Evolutionary conservation across 2,113 vertebrate genomes (phyloP).

Genomic region (Zootoca vivipara): DNA sequence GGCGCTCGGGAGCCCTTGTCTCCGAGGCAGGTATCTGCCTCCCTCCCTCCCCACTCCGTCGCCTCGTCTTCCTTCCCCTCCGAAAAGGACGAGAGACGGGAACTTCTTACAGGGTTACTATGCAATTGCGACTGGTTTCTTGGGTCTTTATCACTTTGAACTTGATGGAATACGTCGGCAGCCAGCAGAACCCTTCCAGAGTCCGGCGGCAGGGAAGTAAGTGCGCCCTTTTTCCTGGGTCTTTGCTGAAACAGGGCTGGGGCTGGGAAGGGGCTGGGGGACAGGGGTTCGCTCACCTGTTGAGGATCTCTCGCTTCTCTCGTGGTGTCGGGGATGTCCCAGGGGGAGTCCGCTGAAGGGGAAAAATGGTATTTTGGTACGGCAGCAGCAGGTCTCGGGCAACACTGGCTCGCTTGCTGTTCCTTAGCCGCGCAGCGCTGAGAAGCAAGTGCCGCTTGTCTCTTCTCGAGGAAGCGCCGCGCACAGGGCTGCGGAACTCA

Average conservation of each 20-base stretch:
- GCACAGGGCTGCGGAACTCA: not conserved
- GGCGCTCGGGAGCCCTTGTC: not conserved
- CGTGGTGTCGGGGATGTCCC: not conserved
- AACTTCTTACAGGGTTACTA: slow-evolving; percentile 95
- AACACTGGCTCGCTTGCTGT: not conserved
- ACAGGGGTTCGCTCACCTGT: slow-evolving; percentile 48
- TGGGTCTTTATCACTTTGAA: slow-evolving; percentile 96
- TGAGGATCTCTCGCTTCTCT: slow-evolving; percentile 1
- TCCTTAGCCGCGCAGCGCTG: not conserved
- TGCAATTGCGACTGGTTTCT: slow-evolving; percentile 99
- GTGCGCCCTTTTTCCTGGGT: slow-evolving; percentile 71
- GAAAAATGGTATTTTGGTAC: no score
- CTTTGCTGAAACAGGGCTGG: not conserved
- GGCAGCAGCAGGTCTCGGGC: not conserved
- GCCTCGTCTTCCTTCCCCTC: slow-evolving; percentile 64
- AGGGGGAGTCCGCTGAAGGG: not conserved
- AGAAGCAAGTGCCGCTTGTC: not conserved
- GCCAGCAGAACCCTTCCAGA: slow-evolving; percentile 90
- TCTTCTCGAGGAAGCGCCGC: no score
- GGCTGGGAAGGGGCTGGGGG: no score
- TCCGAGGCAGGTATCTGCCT: slow-evolving; percentile 60
- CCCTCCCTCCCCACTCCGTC: slow-evolving; percentile 53
- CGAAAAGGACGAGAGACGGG: slow-evolving; percentile 56
- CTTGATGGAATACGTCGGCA: slow-evolving; percentile 98
- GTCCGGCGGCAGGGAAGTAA: slow-evolving; percentile 96